Percentiles rank a stretch among this genome's conserved stretches.
These are phyloP conservation scores for Cettia cetti DNA, from an alignment of 2,113 vertebrate genomes.

Conservation along the genomic window DNA sequence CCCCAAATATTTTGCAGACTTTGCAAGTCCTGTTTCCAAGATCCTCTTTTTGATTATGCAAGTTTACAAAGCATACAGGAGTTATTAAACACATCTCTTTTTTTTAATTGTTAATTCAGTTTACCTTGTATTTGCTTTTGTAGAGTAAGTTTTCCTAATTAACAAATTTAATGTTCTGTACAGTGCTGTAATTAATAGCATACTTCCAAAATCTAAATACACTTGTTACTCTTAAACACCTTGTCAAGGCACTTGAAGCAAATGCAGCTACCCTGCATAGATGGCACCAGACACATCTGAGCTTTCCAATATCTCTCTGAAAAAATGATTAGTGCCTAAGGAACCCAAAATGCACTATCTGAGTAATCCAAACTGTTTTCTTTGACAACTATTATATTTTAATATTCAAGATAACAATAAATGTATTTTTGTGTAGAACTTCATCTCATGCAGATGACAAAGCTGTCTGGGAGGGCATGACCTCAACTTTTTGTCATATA, in stretches of 20 bases:
- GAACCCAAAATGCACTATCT: not conserved
- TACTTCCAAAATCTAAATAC: not conserved
- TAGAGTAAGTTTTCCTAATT: not conserved
- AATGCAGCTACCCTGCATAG: not conserved
- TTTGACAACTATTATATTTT: not conserved
- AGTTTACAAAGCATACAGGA: not conserved
- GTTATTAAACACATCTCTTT: not conserved
- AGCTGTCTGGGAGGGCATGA: not conserved
- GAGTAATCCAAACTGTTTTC: not conserved
- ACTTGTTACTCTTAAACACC: not conserved
- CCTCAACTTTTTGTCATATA: not conserved
- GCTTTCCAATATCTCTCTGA: not conserved
- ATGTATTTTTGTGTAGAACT: not conserved
- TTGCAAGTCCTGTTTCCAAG: not conserved
- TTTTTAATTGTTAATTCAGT: not conserved
- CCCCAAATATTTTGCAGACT: slow-evolving; percentile 27
- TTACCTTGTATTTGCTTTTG: not conserved
- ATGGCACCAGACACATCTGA: not conserved
- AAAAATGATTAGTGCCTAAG: not conserved
- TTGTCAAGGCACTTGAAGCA: not conserved
- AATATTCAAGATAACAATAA: not conserved
- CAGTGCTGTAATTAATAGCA: not conserved
- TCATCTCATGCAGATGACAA: not conserved
- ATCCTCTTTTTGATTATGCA: slow-evolving; percentile 38
- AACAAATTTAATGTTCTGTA: not conserved